Base-by-base conservation (phyloP, 2,888 invertebrate species). In the Pyrrhosoma nymphula region DNA sequence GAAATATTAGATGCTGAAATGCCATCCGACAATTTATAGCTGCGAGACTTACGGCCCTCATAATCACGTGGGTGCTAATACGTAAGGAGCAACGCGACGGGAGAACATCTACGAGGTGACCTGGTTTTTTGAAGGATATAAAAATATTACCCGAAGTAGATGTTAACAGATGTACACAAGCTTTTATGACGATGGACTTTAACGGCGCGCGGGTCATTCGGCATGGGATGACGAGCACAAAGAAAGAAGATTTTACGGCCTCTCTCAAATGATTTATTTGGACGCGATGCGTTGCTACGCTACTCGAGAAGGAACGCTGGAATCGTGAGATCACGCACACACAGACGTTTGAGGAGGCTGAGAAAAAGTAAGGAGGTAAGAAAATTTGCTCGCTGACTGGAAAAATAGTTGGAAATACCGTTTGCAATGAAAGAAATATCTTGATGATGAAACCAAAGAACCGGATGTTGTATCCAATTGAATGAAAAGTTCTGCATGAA, bases 81-180 rank as follows among this genome's bases (percentile, higher is more conserved):
- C 82, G 18, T 35, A n/a, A n/a, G n/a, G 82, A 35, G 30, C 82
- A 35, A 16, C 35, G 82, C 82, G 82, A 82, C 82, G 35, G 26
- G 18, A 82, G 82, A 26, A n/a, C 82, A 26, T 30, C 69, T 16
- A 82, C 26, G 82, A 82, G 30, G 35, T 35, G 82, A 82, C 82
- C 82, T 35, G 35, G 82, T 82, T 82, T 35, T 26, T 26, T 2
- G 69, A 69, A 60, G 69, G 69, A 23, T 20, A 26, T 23, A 20
- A 69, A 82, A 82, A 82, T 26, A 35, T 35, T 16, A 82, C 12
- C 10, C 82, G 30, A 16, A 82, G 82, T 82, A 82, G 82, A 82
- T 82, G 82, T 82, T 82, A 82, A 82, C 82, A 82, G 82, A 82
- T 82, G 82, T 82, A 82, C 82, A 82, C 82, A 82, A 82, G 30